Evolutionary conservation across 2,113 vertebrate genomes (phyloP), one percentile per base, ranked within the genome.

Genomic region (Microcebus lehilahytsara): DNA sequence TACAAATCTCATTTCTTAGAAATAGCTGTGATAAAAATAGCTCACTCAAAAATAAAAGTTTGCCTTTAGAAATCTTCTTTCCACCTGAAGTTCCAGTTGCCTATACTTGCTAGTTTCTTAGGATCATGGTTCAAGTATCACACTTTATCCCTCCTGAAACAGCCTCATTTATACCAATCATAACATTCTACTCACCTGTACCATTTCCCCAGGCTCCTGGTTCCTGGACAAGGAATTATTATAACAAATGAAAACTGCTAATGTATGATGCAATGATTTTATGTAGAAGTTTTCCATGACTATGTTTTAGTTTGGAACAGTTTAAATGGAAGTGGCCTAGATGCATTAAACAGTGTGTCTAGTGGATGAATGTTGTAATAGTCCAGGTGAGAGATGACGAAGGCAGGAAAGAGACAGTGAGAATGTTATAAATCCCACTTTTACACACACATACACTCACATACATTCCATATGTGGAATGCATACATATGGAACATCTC

Each of bases 1-100:
- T 91, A 84, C 25, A 93, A 84, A 92, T 95, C 11, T 6, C 11
- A 78, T 92, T 91, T 93, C 53, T 83, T 93, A 80, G 40, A 89
- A 42, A 94, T 9, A 91, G 58, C 56, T 85, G 10, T 94, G 42
- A 79, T 93, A 88, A 96, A 95, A 96, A 69, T 75, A 91, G 49
- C 49, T 95, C 49, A 56, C 62, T 92, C 7, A 2, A 37, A 71
- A 66, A 83, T 64, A 79, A 88, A 75, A 66, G 7, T 85, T 91
- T 94, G 60, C 30, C 66, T 93, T 91, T n/a, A 79, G 42, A 67
- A 81, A 80, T 92, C 11, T 87, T 92, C 27, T 77, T 74, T 94
- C 49, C 3, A 37, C 42, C 62, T 64, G 3, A 93, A n/a, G 37
- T 78, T 9, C 19, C 17, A 67, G 51, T 37, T 74, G 4, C 19